Conservation (phyloP, 2,797 vertebrate species). For the Pseudopleuronectes americanus region DNA sequence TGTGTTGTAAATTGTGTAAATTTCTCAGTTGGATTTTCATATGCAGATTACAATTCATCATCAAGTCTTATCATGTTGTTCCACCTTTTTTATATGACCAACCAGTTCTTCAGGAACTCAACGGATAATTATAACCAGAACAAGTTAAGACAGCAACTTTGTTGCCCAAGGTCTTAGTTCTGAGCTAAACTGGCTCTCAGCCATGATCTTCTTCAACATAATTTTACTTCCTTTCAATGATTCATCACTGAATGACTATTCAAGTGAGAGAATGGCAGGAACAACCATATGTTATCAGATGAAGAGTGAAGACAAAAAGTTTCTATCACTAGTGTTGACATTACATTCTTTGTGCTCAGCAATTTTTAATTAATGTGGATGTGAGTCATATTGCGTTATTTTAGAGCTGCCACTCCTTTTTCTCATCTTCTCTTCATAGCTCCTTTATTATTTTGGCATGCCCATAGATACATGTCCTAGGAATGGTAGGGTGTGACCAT, state of each 20-base stretch:
- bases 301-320: background rate
- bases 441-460: conserved; percentile 4
- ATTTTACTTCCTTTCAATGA: background rate
- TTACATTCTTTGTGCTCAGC: background rate
- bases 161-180: background rate
- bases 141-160: background rate
- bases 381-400: background rate
- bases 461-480: background rate
- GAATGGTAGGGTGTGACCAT: conserved; percentile 16
- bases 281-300: background rate
- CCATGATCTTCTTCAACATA: background rate
- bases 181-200: no score
- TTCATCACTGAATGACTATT: background rate
- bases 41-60: no score
- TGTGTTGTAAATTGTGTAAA: no score
- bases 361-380: background rate
- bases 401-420: conserved; percentile 8
- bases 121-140: background rate
- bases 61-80: no score
- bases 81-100: background rate
- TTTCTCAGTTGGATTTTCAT: no score
- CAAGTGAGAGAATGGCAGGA: background rate
- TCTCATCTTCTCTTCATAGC: background rate
- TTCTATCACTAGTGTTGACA: background rate
- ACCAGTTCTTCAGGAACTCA: background rate